phyloP scores from a whole-genome alignment of 1,140 invertebrate genomes.

The Ridgeia piscesae region DNA sequence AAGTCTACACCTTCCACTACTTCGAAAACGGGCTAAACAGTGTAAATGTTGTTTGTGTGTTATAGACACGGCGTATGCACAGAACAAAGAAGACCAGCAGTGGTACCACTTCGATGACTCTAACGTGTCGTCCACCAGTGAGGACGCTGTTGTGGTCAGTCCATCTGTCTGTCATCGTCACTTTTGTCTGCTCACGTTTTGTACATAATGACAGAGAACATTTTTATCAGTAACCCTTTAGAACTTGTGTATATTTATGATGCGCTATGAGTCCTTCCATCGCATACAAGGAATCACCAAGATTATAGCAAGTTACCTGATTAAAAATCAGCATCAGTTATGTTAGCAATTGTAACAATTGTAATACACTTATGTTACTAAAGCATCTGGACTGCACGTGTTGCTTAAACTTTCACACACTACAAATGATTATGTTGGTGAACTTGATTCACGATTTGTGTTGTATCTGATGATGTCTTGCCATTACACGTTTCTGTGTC shows the following conservation, averaged over 20 bases:
- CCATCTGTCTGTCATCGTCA: not conserved
- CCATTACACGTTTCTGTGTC: not conserved
- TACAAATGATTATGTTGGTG: too few relatives aligned
- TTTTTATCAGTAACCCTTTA: too few relatives aligned
- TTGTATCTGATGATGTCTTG: not conserved
- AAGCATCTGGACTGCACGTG: too few relatives aligned
- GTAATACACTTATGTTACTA: too few relatives aligned
- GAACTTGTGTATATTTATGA: too few relatives aligned
- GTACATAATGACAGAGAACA: not conserved
- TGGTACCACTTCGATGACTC: conserved; percentile 69
- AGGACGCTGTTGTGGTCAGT: conserved; percentile 50
- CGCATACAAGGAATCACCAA: too few relatives aligned
- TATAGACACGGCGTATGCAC: conserved; percentile 63
- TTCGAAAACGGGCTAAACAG: not conserved
- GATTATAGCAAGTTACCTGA: too few relatives aligned
- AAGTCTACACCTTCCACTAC: not conserved
- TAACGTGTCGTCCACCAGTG: conserved; percentile 52
- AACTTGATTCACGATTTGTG: too few relatives aligned
- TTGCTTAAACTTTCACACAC: too few relatives aligned
- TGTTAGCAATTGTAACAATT: too few relatives aligned
- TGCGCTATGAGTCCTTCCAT: too few relatives aligned
- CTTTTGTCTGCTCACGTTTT: not conserved
- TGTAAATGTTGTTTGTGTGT: not conserved
- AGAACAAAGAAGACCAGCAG: conserved; percentile 58
- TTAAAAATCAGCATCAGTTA: too few relatives aligned